Evolutionary conservation across 2,888 invertebrate genomes (phyloP), one percentile per base, ranked within the genome.

Genomic region (Calliphora vomitoria): DNA sequence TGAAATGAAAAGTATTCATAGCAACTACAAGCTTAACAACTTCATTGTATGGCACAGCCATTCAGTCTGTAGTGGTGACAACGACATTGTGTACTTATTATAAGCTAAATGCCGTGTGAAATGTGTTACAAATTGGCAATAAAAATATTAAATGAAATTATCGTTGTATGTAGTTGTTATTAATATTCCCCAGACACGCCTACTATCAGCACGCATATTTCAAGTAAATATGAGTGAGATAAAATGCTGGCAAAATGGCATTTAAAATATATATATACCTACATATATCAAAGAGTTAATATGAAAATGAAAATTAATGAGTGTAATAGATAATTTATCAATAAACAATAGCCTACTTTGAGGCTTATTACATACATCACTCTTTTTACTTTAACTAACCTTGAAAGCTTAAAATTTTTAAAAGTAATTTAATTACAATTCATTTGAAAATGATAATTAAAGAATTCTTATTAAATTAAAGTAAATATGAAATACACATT

Each of bases 101-200:
- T 20, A 55, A 76, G 15, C 25, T 81, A 86, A 82, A 86, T 82
- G 64, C 20, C 78, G 25, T 66, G 64, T 66, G 58, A 72, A 82
- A 72, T 81, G 82, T 82, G 31, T 66, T 71, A 83, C 86, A 87
- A 83, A 87, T 83, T 80, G 83, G 50, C 80, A 25, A 76, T 87
- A 83, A 83, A 82, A 80, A 75, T 44, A 44, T 69, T 80, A 66
- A 58, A 50, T 62, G 25, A 81, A 64, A 81, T 75, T 50, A 82
- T 68, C 58, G 38, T 38, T 66, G 50, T 62, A 72, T 44, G 47
- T 31, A 58, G 55, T 64, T 55, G n/a, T 60, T 72, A 72, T 41
- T 53, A 44, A 66, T 84, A 82, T 72, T 86, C 78, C 79, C 86
- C 31, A 44, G 82, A 58, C 74, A 83, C 79, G 82, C 80, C 75